phyloP scores from a whole-genome alignment of 2,113 vertebrate species.

The Carlito syrichta region DNA sequence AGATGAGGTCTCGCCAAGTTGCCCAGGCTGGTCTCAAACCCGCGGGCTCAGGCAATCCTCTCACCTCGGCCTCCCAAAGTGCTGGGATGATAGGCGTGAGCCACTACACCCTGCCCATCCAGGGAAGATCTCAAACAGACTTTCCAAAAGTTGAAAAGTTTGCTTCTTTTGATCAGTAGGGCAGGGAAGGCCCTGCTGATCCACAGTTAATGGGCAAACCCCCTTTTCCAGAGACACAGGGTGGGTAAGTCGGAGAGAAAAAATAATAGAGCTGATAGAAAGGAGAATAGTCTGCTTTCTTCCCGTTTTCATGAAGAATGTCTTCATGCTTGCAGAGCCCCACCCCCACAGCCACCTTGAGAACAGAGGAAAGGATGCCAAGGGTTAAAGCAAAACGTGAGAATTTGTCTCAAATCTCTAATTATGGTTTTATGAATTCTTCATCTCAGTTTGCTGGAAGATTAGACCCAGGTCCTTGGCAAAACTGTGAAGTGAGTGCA shows the following conservation, averaged over 20 bases:
- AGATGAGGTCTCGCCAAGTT: too few relatives aligned
- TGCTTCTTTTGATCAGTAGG: slow-evolving; percentile 2
- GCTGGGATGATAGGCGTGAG: too few relatives aligned
- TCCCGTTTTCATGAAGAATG: background rate
- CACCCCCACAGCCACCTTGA: background rate
- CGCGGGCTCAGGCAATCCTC: too few relatives aligned
- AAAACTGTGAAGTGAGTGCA: background rate
- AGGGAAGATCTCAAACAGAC: slow-evolving; percentile 1
- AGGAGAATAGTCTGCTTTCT: background rate
- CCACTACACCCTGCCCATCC: too few relatives aligned
- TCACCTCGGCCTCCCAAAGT: too few relatives aligned
- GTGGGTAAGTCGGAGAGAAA: background rate
- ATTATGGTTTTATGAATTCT: background rate
- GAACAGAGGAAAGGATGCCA: background rate
- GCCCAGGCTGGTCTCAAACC: too few relatives aligned
- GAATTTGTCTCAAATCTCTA: background rate
- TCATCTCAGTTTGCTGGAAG: background rate
- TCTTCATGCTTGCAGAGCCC: background rate
- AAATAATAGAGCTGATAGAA: background rate
- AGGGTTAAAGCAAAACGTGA: background rate
- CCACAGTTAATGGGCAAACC: background rate
- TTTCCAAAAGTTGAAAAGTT: slow-evolving; percentile 36
- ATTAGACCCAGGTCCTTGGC: background rate
- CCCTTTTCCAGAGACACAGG: background rate
- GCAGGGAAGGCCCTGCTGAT: background rate